Conservation (phyloP, 2,888 invertebrate genomes). For the Chironomus riparius region DNA sequence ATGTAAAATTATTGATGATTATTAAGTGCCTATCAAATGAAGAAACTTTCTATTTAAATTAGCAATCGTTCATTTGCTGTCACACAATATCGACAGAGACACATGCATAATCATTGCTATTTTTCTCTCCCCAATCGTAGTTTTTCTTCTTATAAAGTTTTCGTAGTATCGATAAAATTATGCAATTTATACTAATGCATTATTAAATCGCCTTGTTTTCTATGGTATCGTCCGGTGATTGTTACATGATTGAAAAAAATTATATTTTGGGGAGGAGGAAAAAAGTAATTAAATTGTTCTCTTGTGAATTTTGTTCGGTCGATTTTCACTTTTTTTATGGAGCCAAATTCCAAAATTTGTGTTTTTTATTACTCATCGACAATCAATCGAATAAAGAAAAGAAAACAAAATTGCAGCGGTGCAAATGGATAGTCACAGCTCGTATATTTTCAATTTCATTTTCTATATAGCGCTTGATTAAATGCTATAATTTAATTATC, state of each 20-base stretch:
- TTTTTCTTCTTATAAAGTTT: background rate
- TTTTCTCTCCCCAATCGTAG: background rate
- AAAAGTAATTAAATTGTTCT: background rate
- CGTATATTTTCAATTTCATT: too few relatives aligned
- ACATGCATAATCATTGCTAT: too few relatives aligned
- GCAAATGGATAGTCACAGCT: too few relatives aligned
- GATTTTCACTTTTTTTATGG: background rate
- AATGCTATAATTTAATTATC: too few relatives aligned
- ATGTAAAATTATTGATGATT: background rate
- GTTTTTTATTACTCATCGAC: background rate
- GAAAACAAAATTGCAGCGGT: too few relatives aligned
- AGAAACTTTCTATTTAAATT: conserved; percentile 21
- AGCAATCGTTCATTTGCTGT: background rate
- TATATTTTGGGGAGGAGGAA: background rate
- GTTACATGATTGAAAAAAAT: background rate
- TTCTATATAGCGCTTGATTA: too few relatives aligned
- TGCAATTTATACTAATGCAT: conserved; percentile 11
- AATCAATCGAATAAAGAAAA: background rate
- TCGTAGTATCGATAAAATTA: background rate
- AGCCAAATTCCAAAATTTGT: background rate
- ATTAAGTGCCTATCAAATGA: background rate
- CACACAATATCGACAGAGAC: background rate
- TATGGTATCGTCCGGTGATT: background rate
- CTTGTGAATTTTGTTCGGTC: background rate
- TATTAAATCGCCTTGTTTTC: background rate